Evolutionary conservation across 1,140 invertebrate species (phyloP).

Genomic region (Ostrea denselamellosa): DNA sequence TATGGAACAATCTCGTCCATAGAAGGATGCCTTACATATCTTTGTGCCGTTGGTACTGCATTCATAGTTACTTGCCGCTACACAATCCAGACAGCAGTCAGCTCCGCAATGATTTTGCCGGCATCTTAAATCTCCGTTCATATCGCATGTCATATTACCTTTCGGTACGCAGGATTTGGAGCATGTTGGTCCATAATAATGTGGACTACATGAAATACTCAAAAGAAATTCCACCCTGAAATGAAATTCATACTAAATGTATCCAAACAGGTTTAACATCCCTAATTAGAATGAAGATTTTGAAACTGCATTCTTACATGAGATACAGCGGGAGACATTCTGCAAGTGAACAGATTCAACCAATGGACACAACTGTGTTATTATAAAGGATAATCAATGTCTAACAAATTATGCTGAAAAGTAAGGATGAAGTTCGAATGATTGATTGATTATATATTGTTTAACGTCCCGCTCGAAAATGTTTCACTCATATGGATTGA

Average conservation of each 20-base stretch:
- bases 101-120: conserved; percentile 18
- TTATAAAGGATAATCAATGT: too few species aligned
- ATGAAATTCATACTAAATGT: neutral
- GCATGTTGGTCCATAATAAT: conserved; percentile 20
- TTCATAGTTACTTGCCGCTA: neutral
- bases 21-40: conserved; percentile 29
- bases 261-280: too few species aligned
- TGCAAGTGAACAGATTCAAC: too few species aligned
- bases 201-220: conserved; percentile 6
- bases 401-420: too few species aligned
- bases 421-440: too few species aligned
- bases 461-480: too few species aligned
- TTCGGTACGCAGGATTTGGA: neutral
- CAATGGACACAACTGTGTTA: too few species aligned
- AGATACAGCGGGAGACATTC: too few species aligned
- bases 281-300: too few species aligned
- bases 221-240: conserved; percentile 2
- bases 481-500: too few species aligned
- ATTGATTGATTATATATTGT: too few species aligned
- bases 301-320: too few species aligned
- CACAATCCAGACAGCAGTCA: conserved; percentile 39
- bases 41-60: conserved; percentile 11
- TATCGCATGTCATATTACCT: conserved; percentile 9
- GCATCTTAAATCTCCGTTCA: conserved; percentile 28
- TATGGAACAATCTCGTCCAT: conserved; percentile 24